Evolutionary conservation across 2,797 vertebrate genomes (phyloP).

Genomic region (Mus minutoides): DNA sequence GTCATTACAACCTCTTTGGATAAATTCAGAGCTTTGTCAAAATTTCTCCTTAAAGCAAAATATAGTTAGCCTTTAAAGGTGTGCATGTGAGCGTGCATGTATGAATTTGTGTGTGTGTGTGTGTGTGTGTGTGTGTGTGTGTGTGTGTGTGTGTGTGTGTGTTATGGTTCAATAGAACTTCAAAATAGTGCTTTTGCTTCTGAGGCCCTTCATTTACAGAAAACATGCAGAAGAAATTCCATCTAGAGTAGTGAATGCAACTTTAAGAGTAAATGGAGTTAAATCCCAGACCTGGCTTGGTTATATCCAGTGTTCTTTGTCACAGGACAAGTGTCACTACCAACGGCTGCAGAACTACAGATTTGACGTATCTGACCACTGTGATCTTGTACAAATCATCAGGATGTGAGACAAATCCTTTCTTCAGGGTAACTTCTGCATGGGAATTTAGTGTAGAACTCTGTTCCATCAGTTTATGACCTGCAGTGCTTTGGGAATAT

Average conservation of each 20-base stretch:
- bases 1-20: background rate
- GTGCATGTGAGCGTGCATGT: background rate
- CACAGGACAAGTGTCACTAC: background rate
- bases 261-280: background rate
- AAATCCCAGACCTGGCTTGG: background rate
- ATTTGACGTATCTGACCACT: background rate
- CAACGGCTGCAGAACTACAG: background rate
- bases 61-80: background rate
- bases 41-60: constrained; percentile 11
- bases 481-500: background rate
- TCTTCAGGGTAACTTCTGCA: background rate
- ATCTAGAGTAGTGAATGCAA: background rate
- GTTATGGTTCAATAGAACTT: background rate
- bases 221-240: background rate
- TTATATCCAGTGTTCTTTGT: background rate
- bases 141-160: background rate
- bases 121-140: background rate
- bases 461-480: background rate
- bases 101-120: background rate
- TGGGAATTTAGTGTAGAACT: constrained; percentile 27
- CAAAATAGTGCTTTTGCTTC: background rate
- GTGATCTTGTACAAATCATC: background rate
- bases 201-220: background rate
- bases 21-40: background rate
- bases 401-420: background rate